Evolutionary conservation across 2,113 vertebrate genomes (phyloP).

Genomic region (Microtus oregoni): DNA sequence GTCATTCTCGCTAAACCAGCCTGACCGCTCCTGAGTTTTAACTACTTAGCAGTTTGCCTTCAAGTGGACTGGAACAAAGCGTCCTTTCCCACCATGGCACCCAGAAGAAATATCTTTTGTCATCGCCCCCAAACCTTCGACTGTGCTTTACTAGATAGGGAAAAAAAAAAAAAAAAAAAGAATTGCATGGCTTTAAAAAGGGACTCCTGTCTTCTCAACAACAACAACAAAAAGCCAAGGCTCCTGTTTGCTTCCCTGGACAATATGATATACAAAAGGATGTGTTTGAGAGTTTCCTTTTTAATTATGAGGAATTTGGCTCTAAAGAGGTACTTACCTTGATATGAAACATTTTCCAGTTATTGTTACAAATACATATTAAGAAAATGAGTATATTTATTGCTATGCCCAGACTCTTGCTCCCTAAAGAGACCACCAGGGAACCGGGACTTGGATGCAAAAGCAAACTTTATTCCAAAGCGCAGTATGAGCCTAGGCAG

Average conservation of each 20-base stretch:
- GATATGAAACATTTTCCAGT: conserved; percentile 8
- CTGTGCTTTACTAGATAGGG: conserved; percentile 3
- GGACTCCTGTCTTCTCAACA: neutral
- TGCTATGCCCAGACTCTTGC: no score
- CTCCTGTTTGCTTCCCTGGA: conserved; percentile 10
- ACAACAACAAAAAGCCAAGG: conserved; percentile 2
- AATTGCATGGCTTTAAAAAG: conserved; percentile 32
- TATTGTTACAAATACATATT: conserved; percentile 25
- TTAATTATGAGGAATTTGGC: conserved; percentile 15
- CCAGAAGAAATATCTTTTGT: neutral
- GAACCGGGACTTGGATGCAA: no score
- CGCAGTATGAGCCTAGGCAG: no score
- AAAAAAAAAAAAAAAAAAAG: neutral
- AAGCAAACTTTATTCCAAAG: no score
- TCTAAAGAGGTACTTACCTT: neutral
- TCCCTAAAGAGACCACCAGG: no score
- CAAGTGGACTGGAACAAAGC: conserved; percentile 55
- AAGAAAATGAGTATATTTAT: neutral
- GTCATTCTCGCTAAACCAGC: conserved; percentile 81
- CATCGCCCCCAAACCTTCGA: conserved; percentile 40
- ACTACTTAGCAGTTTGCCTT: conserved; percentile 79
- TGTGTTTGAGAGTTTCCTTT: neutral
- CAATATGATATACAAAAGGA: neutral
- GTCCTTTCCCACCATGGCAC: conserved; percentile 62
- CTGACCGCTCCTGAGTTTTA: conserved; percentile 76